phyloP scores from a whole-genome alignment of 1,140 invertebrate genomes.

The Varroa destructor region DNA sequence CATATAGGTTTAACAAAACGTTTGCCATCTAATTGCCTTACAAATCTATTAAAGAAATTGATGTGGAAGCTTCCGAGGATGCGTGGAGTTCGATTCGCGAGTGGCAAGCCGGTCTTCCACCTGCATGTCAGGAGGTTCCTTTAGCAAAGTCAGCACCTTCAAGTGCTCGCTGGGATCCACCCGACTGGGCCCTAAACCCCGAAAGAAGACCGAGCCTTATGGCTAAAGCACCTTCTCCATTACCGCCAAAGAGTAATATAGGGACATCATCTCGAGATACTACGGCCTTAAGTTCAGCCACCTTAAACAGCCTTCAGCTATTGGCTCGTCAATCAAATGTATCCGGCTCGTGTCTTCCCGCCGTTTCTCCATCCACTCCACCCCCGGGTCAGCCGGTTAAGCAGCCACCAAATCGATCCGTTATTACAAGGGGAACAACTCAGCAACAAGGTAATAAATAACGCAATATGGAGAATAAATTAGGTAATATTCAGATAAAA shows the following conservation, averaged over 20 bases:
- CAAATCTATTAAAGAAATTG: background rate
- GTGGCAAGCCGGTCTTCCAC: conserved; percentile 21
- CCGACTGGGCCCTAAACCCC: background rate
- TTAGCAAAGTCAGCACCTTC: conserved; percentile 16
- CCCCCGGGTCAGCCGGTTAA: too few relatives aligned
- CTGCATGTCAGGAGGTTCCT: conserved; percentile 18
- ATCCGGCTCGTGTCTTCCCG: too few relatives aligned
- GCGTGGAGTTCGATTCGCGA: conserved; percentile 20
- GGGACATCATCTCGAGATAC: background rate
- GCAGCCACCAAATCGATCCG: too few relatives aligned
- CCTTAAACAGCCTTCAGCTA: conserved; percentile 15
- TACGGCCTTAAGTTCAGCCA: background rate
- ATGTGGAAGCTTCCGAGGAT: conserved; percentile 15
- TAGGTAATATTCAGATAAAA: too few relatives aligned
- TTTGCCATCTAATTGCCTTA: too few relatives aligned
- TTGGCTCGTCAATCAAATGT: background rate
- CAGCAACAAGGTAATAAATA: too few relatives aligned
- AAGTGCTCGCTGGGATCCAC: conserved; percentile 5
- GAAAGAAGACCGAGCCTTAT: background rate
- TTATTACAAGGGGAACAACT: too few relatives aligned
- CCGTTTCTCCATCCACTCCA: too few relatives aligned
- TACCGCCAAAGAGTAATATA: conserved; percentile 1
- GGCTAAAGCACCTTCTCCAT: background rate
- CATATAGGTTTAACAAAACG: too few relatives aligned
- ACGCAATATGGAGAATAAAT: too few relatives aligned